A percentile compares a stretch with the other conserved stretches of the same genome.
Evolutionary conservation across 1,140 invertebrate genomes (phyloP).

Genomic region (Magallana gigas): DNA sequence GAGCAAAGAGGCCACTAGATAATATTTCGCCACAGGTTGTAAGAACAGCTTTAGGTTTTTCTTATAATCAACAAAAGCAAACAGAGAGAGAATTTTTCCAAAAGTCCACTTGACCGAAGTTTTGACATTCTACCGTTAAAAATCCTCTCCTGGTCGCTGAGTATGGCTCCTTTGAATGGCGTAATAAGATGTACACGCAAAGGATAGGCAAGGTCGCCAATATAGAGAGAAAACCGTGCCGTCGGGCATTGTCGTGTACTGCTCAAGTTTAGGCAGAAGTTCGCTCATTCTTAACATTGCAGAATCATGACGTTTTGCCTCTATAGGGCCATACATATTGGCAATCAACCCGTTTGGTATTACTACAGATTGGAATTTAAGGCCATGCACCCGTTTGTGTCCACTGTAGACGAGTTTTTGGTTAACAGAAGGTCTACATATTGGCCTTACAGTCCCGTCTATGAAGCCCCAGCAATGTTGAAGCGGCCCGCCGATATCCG

Average conservation of each 20-base stretch:
- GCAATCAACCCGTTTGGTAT: too few species aligned
- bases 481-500: too few species aligned
- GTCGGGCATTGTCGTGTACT: background rate
- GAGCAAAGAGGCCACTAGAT: background rate
- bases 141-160: background rate
- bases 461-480: too few species aligned
- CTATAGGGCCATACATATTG: too few species aligned
- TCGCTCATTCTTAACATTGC: too few species aligned
- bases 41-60: slow-evolving; percentile 50
- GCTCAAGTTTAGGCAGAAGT: background rate
- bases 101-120: slow-evolving; percentile 39
- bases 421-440: too few species aligned
- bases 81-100: slow-evolving; percentile 41
- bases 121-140: slow-evolving; percentile 47
- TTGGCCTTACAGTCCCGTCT: too few species aligned
- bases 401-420: too few species aligned
- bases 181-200: slow-evolving; percentile 24
- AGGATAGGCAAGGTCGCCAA: slow-evolving; percentile 37
- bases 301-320: too few species aligned
- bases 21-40: slow-evolving; percentile 50
- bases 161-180: slow-evolving; percentile 32
- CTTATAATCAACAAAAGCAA: slow-evolving; percentile 46
- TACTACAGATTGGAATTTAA: too few species aligned
- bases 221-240: slow-evolving; percentile 1
- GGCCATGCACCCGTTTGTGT: too few species aligned